phyloP scores from a whole-genome alignment of 53 echinoderm and acorn worm species.

The Hippasteria phrygiana region DNA sequence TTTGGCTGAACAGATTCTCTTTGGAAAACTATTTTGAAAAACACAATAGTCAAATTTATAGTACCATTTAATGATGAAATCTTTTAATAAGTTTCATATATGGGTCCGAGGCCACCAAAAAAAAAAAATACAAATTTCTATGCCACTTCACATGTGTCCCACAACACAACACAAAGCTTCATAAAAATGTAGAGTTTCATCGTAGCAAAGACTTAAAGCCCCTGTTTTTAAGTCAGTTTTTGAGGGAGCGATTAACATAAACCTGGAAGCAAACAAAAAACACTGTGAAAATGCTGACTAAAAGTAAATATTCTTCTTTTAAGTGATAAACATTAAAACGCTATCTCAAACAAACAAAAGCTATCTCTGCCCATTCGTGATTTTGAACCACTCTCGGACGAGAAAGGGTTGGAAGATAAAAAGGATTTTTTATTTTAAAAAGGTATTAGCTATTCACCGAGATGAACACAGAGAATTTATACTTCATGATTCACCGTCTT shows the following conservation, averaged over 20 bases:
- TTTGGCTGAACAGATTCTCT: no score
- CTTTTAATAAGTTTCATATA: no score
- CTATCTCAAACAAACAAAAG: slow-evolving; percentile 24
- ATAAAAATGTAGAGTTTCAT: no score
- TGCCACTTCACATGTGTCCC: no score
- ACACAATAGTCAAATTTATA: no score
- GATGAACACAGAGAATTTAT: not conserved
- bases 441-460: not conserved
- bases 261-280: not conserved
- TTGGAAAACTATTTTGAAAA: no score
- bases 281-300: slow-evolving; percentile 29
- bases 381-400: not conserved
- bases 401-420: not conserved
- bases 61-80: no score
- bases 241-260: not conserved
- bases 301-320: slow-evolving; percentile 10
- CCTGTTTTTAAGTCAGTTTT: no score
- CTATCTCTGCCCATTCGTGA: not conserved
- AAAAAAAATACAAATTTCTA: no score
- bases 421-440: slow-evolving; percentile 46
- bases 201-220: no score
- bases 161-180: no score
- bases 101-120: no score
- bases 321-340: slow-evolving; percentile 59
- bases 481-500: slow-evolving; percentile 9